Evolutionary conservation across 2,113 vertebrate species (phyloP).

Genomic region (Syngnathoides biaculeatus): DNA sequence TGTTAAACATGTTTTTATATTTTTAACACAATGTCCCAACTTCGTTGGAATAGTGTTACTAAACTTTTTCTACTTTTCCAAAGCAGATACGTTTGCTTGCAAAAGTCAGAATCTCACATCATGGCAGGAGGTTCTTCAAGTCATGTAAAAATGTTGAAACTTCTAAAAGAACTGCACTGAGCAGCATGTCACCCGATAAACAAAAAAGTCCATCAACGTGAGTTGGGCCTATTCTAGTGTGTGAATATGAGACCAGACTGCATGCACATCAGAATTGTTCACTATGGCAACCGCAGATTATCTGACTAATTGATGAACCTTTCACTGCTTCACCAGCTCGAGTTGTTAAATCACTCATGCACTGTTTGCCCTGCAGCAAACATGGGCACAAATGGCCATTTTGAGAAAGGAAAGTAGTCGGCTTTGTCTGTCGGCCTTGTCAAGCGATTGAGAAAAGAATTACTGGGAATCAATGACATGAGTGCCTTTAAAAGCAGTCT

Average conservation of each 20-base stretch:
- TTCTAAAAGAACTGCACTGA: neutral
- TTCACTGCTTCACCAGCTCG: conserved; percentile 44
- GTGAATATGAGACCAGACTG: conserved; percentile 31
- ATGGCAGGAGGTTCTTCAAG: neutral
- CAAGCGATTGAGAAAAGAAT: conserved; percentile 10
- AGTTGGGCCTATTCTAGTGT: conserved; percentile 4
- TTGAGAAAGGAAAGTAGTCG: neutral
- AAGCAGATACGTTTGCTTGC: neutral
- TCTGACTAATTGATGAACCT: conserved; percentile 64
- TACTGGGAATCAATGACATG: conserved; percentile 43
- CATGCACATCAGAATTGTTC: conserved; percentile 39
- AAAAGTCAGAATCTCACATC: neutral
- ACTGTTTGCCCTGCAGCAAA: conserved; percentile 37
- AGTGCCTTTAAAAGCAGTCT: conserved; percentile 26
- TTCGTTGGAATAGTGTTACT: too few relatives aligned
- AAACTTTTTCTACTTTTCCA: too few relatives aligned
- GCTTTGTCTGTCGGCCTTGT: conserved; percentile 5
- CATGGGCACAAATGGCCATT: conserved; percentile 6
- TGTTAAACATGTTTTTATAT: too few relatives aligned
- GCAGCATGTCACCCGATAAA: neutral
- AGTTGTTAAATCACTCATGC: conserved; percentile 35
- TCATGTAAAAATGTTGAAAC: neutral
- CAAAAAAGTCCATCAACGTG: neutral
- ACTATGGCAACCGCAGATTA: conserved; percentile 43
- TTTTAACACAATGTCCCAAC: too few relatives aligned